A percentile compares a stretch with the other conserved stretches of the same genome.
Conservation (phyloP, 2,797 vertebrate species). For the Melanotaenia maccullochi region DNA sequence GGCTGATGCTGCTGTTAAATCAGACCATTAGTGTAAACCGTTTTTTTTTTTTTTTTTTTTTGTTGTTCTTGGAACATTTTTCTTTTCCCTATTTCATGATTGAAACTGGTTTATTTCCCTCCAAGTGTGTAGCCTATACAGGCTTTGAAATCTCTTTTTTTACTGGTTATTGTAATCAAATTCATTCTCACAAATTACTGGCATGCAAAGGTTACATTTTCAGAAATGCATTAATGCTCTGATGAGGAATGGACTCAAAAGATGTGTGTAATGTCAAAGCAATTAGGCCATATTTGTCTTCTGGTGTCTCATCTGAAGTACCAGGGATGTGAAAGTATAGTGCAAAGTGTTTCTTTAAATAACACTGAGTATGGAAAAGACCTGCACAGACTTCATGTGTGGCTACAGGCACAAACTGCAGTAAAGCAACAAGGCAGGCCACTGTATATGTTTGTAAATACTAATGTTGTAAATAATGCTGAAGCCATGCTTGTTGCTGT, state of each 20-base stretch:
- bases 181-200: neutral
- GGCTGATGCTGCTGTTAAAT: neutral
- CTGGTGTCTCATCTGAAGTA: no score
- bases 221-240: neutral
- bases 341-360: no score
- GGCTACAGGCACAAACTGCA: no score
- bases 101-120: neutral
- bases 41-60: neutral
- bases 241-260: neutral
- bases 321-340: no score
- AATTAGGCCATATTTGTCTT: no score
- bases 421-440: neutral
- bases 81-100: neutral
- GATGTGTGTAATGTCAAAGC: neutral
- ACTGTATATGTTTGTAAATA: slow-evolving; percentile 74
- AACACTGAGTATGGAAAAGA: no score
- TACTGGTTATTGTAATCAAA: neutral
- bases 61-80: neutral
- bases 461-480: slow-evolving; percentile 68
- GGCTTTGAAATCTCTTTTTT: neutral
- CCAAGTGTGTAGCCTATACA: neutral
- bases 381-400: no score
- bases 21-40: neutral
- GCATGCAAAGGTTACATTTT: neutral
- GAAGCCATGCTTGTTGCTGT: slow-evolving; percentile 32